A percentile compares a stretch with the other conserved stretches of the same genome.
Evolutionary conservation across 2,888 invertebrate genomes (phyloP).

Genomic region (Drosophila trichaetosa): DNA sequence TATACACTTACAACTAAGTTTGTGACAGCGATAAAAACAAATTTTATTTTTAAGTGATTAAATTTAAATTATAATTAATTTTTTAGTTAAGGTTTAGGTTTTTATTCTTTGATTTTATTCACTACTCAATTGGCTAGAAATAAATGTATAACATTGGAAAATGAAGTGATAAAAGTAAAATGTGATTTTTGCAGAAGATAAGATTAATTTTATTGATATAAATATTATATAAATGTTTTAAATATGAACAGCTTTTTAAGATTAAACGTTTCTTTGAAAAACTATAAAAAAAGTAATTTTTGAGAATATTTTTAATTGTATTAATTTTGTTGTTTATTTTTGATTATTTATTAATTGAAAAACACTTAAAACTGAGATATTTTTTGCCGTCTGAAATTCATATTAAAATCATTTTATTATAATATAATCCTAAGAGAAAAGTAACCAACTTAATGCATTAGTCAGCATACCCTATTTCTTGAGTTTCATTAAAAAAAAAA

Average conservation of each 20-base stretch:
- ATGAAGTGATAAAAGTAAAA: background rate
- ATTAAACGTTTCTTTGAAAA: background rate
- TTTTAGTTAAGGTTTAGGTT: too few relatives aligned
- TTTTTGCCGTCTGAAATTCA: background rate
- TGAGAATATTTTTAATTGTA: background rate
- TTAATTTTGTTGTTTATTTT: background rate
- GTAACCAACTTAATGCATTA: background rate
- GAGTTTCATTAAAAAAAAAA: slow-evolving; percentile 23
- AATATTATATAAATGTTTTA: background rate
- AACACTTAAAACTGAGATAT: background rate
- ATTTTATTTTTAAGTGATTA: background rate
- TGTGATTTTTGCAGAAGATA: background rate
- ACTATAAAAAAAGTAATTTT: background rate
- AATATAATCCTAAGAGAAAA: background rate
- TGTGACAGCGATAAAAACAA: background rate
- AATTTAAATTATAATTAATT: background rate
- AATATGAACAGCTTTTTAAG: background rate
- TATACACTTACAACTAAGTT: background rate
- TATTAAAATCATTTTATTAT: background rate
- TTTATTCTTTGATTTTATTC: background rate
- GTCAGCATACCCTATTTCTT: background rate
- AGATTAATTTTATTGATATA: background rate
- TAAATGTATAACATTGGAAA: background rate
- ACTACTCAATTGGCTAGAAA: background rate
- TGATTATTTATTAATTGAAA: background rate